Percentiles rank a stretch among this genome's conserved stretches.
Conservation (phyloP, 53 echinoderm and acorn worm genomes). For the Hippasteria phrygiana region DNA sequence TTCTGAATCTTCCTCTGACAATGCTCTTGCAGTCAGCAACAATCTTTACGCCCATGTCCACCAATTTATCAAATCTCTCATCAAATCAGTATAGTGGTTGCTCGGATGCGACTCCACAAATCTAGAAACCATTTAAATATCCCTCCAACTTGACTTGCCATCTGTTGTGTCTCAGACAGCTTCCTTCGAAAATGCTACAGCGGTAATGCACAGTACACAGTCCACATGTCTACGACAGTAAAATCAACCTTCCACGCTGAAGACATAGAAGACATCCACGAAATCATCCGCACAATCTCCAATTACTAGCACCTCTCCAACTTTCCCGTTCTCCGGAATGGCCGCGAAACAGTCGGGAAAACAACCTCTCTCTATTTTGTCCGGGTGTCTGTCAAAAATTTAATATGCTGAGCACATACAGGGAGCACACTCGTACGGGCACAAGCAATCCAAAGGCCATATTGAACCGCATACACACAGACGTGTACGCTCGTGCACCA, state of each 20-base stretch:
- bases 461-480: neutral
- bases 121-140: neutral
- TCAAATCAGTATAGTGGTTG: neutral
- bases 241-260: neutral
- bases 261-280: neutral
- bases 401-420: neutral
- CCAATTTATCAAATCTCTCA: neutral
- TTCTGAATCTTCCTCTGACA: neutral
- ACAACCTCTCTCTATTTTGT: neutral
- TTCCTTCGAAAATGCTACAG: neutral
- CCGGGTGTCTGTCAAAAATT: constrained; percentile 10
- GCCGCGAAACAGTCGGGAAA: neutral
- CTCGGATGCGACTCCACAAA: neutral
- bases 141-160: constrained; percentile 6
- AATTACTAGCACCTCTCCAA: neutral
- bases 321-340: constrained; percentile 1
- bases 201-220: neutral
- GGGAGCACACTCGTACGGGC: neutral
- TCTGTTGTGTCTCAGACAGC: neutral
- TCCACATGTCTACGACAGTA: neutral
- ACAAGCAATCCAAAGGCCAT: neutral
- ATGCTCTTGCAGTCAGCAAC: neutral
- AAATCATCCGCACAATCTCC: neutral
- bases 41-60: neutral
- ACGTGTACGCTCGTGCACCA: neutral